Conservation (phyloP, 2,113 vertebrate genomes). For the Riparia riparia region DNA sequence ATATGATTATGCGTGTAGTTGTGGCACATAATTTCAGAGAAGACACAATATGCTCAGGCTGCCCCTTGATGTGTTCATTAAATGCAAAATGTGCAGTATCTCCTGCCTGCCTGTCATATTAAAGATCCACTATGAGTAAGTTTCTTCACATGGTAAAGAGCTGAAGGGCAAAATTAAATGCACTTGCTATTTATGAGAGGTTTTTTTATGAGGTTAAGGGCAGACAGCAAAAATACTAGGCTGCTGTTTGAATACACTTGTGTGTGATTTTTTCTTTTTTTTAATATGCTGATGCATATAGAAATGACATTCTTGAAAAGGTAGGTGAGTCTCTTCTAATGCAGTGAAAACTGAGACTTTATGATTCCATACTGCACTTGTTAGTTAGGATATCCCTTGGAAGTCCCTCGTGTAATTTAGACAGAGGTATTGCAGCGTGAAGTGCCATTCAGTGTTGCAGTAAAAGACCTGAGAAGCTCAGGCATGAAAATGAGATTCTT, state of each 20-base stretch:
- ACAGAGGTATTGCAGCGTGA: rapidly evolving
- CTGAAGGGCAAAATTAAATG: neutral
- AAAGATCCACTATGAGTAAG: neutral
- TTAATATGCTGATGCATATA: neutral
- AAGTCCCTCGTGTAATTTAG: neutral
- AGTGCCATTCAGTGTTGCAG: neutral
- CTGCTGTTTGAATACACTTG: neutral
- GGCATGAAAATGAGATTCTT: neutral
- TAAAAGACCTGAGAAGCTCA: neutral
- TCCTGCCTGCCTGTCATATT: neutral
- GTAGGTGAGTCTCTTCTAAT: neutral
- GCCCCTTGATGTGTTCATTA: neutral
- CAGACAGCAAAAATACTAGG: neutral
- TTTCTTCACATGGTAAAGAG: neutral
- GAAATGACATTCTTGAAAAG: neutral
- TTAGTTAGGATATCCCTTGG: neutral
- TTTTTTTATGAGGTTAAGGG: neutral
- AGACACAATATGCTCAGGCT: neutral
- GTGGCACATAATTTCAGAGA: neutral
- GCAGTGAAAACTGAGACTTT: neutral
- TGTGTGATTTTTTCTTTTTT: neutral
- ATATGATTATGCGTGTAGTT: neutral
- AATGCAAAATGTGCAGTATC: neutral
- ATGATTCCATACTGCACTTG: neutral
- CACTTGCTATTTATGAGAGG: neutral